Evolutionary conservation across 2,113 vertebrate genomes (phyloP).

Genomic region (Lepus americanus): DNA sequence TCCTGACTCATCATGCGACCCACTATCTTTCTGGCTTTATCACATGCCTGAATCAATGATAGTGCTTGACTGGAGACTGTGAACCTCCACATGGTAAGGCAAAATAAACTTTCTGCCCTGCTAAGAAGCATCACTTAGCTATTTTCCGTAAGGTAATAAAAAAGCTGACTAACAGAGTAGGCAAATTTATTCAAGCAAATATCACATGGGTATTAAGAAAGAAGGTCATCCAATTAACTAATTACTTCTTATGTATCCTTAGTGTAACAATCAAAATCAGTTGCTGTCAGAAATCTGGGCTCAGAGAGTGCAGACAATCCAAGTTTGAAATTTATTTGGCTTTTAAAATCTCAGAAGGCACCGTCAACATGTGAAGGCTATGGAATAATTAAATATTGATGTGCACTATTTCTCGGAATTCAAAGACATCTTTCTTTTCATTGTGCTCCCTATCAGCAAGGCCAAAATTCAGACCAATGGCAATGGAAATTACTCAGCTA

Average conservation of each 20-base stretch:
- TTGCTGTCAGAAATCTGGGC: slow-evolving; percentile 54
- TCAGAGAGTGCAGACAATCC: slow-evolving; percentile 9
- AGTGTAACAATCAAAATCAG: slow-evolving; percentile 42
- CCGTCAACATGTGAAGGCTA: not conserved
- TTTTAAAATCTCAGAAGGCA: slow-evolving; percentile 57
- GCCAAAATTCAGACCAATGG: slow-evolving; percentile 26
- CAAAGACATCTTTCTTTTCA: slow-evolving; percentile 55
- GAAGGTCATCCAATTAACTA: slow-evolving; percentile 69
- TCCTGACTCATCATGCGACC: no score
- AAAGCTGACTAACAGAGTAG: not conserved
- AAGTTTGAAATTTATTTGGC: slow-evolving; percentile 35
- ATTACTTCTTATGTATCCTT: slow-evolving; percentile 50
- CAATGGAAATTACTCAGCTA: not conserved
- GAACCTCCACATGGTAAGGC: no score
- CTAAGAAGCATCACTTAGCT: no score
- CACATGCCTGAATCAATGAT: no score
- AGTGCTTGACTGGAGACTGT: no score
- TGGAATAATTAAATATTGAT: slow-evolving; percentile 52
- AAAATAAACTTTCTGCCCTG: no score
- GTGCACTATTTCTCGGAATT: slow-evolving; percentile 41
- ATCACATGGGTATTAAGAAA: slow-evolving; percentile 62
- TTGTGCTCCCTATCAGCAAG: not conserved
- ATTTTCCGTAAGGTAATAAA: no score
- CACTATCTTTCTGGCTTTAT: no score
- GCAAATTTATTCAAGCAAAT: slow-evolving; percentile 73